phyloP scores from a whole-genome alignment of 2,797 vertebrate species.

The Hydrocynus forskahlii region DNA sequence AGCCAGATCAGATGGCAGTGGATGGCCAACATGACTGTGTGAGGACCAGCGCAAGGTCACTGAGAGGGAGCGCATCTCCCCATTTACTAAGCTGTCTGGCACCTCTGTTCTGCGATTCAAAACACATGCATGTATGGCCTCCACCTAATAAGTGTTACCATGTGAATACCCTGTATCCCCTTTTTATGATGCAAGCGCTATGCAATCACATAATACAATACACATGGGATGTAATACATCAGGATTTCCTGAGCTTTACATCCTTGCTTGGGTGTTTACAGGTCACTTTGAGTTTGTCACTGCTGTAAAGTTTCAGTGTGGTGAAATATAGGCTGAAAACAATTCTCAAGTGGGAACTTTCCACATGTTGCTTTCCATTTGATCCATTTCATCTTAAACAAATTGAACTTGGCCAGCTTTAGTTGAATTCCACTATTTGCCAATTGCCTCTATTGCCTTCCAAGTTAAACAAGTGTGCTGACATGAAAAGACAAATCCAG shows the following conservation, averaged over 20 bases:
- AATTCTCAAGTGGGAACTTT: background rate
- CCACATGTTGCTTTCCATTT: background rate
- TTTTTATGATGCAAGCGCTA: conserved; percentile 24
- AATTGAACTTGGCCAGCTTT: background rate
- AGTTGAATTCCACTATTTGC: background rate
- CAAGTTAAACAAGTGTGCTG: conserved; percentile 1
- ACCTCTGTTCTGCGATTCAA: conserved; percentile 10
- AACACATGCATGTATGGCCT: conserved; percentile 28
- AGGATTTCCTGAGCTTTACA: conserved; percentile 11
- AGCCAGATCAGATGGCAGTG: conserved; percentile 2
- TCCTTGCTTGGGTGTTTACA: conserved; percentile 21
- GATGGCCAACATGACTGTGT: background rate
- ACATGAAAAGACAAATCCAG: background rate
- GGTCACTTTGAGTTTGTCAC: conserved; percentile 14
- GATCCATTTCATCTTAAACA: conserved; percentile 7
- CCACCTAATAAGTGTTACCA: conserved; percentile 27
- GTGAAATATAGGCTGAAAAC: background rate
- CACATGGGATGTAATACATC: background rate
- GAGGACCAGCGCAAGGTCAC: background rate
- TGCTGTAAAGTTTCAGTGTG: conserved; percentile 2
- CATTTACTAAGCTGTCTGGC: conserved; percentile 12
- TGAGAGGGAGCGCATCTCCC: background rate
- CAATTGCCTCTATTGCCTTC: background rate
- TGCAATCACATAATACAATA: conserved; percentile 16
- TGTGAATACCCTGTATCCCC: conserved; percentile 17